These are phyloP conservation scores for Paradisaea rubra DNA, from an alignment of 2,113 vertebrate species.

Conservation along the genomic window DNA sequence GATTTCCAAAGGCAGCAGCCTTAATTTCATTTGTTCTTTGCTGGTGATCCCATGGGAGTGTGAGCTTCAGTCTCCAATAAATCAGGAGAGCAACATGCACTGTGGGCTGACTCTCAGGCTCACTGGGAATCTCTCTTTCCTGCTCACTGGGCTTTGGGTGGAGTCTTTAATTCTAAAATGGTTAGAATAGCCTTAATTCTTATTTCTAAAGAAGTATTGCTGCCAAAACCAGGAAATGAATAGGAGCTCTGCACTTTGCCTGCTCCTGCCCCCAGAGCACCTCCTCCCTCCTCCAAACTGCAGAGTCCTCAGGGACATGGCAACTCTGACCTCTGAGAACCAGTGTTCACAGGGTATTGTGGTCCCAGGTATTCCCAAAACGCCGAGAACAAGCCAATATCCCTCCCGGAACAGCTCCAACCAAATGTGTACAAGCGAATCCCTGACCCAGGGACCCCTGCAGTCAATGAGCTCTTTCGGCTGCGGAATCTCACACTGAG, in stretches of 20 bases:
- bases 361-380: background rate
- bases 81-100: background rate
- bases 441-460: background rate
- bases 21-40: slow-evolving; percentile 33
- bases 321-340: background rate
- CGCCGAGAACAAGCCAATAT: background rate
- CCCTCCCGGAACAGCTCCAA: background rate
- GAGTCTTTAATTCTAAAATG: background rate
- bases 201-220: background rate
- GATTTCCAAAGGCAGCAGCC: slow-evolving; percentile 31
- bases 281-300: background rate
- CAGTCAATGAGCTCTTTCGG: background rate
- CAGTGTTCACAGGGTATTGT: fast-evolving
- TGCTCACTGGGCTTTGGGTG: background rate
- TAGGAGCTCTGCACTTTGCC: background rate
- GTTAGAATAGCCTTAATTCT: background rate
- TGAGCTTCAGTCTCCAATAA: background rate
- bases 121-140: background rate
- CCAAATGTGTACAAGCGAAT: background rate
- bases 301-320: background rate
- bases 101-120: background rate
- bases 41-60: background rate
- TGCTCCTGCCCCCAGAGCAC: background rate
- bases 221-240: background rate
- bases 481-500: background rate